Evolutionary conservation across 2,888 invertebrate species (phyloP).

Genomic region (Epistrophe eligans): DNA sequence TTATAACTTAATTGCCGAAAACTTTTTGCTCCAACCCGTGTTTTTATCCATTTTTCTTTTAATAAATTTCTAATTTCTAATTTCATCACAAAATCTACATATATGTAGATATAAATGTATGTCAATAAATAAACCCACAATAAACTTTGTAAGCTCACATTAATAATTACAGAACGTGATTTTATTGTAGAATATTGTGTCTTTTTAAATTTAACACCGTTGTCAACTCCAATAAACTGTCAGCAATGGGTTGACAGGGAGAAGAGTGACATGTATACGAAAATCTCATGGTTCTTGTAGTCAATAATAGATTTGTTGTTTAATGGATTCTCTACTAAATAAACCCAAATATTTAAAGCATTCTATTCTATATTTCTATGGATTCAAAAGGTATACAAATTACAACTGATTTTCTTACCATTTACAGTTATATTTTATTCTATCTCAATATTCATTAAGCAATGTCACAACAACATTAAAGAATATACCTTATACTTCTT

Average conservation of each 20-base stretch:
- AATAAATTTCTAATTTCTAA: background rate
- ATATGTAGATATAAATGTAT: slow-evolving; percentile 6
- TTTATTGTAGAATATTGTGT: background rate
- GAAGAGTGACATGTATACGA: slow-evolving; percentile 41
- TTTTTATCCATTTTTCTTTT: background rate
- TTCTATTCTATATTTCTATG: background rate
- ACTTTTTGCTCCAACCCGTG: background rate
- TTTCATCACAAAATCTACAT: background rate
- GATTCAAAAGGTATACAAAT: background rate
- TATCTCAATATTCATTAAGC: slow-evolving; percentile 22
- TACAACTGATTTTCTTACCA: background rate
- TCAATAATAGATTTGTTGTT: slow-evolving; percentile 62
- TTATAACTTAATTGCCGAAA: no score
- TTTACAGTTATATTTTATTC: background rate
- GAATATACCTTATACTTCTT: slow-evolving; percentile 1
- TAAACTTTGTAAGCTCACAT: slow-evolving; percentile 1
- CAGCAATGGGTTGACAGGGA: slow-evolving; percentile 60
- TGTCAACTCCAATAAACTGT: slow-evolving; percentile 73
- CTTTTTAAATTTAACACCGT: slow-evolving; percentile 68
- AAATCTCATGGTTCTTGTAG: slow-evolving; percentile 46
- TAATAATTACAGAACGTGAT: slow-evolving; percentile 16
- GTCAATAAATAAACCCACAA: slow-evolving; percentile 7
- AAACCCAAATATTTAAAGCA: slow-evolving; percentile 1
- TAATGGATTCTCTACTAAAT: slow-evolving; percentile 39
- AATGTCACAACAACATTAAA: background rate